Percentiles rank a stretch among this genome's conserved stretches.
Evolutionary conservation across 2,113 vertebrate species (phyloP).

Genomic region (Scatophagus argus): DNA sequence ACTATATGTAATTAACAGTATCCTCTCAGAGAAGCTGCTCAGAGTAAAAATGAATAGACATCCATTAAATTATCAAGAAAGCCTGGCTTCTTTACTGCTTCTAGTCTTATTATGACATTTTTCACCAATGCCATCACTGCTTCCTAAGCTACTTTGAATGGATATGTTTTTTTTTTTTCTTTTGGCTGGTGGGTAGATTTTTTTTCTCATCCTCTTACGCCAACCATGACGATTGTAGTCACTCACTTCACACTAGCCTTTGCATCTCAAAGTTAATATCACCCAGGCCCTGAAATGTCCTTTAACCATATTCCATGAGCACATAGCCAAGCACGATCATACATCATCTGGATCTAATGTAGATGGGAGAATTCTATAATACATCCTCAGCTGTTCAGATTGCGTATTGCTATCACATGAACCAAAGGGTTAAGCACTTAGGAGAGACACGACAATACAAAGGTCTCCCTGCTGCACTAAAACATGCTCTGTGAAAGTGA

Average conservation of each 20-base stretch:
- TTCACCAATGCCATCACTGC: slow-evolving; percentile 50
- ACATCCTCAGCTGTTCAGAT: slow-evolving; percentile 57
- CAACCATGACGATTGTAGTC: slow-evolving; percentile 55
- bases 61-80: slow-evolving; percentile 72
- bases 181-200: slow-evolving; percentile 32
- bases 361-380: slow-evolving; percentile 52
- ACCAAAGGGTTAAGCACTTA: slow-evolving; percentile 80
- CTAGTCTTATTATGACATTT: slow-evolving; percentile 62
- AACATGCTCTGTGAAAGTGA: slow-evolving; percentile 77
- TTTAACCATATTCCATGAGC: slow-evolving; percentile 67
- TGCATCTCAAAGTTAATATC: slow-evolving; percentile 71
- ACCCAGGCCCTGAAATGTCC: slow-evolving; percentile 63
- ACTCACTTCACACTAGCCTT: slow-evolving; percentile 54
- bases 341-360: slow-evolving; percentile 70
- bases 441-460: slow-evolving; percentile 76
- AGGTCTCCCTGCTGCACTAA: slow-evolving; percentile 74
- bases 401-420: slow-evolving; percentile 64
- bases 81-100: slow-evolving; percentile 57
- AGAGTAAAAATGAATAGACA: slow-evolving; percentile 68
- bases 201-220: slow-evolving; percentile 43
- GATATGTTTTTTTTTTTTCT: slow-evolving; percentile 18
- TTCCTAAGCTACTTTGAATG: slow-evolving; percentile 44
- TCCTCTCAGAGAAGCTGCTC: slow-evolving; percentile 71
- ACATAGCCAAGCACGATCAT: slow-evolving; percentile 43
- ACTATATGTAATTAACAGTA: slow-evolving; percentile 79